A percentile compares a stretch with the other conserved stretches of the same genome.
Conservation (phyloP, 2,888 invertebrate genomes). For the Saturnia pavonia region DNA sequence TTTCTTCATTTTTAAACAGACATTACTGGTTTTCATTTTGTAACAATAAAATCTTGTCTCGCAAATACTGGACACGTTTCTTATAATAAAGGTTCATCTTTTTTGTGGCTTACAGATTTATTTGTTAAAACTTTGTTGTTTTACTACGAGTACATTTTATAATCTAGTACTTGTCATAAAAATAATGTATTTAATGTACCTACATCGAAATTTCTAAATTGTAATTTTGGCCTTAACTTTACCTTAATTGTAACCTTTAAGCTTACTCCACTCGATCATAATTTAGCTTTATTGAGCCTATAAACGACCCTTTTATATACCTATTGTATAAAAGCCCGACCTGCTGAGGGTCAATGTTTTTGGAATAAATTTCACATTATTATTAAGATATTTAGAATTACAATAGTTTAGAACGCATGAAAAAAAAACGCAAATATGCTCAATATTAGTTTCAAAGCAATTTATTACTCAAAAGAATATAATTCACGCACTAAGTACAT, state of each 20-base stretch:
- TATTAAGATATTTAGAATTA: neutral
- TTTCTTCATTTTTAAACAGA: neutral
- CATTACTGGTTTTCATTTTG: neutral
- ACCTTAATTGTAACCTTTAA: conserved; percentile 10
- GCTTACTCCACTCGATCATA: conserved; percentile 10
- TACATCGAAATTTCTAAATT: neutral
- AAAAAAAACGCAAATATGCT: no score
- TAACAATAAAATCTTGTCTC: neutral
- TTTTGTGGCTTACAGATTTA: neutral
- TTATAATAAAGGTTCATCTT: neutral
- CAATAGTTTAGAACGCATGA: neutral
- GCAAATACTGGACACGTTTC: neutral
- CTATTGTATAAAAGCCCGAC: conserved; percentile 6
- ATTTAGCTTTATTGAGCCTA: conserved; percentile 10
- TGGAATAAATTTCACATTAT: conserved; percentile 10
- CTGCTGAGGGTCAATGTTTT: conserved; percentile 13
- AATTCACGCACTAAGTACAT: no score
- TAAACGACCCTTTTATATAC: conserved; percentile 14
- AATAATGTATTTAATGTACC: neutral
- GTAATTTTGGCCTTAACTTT: neutral
- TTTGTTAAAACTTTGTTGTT: neutral
- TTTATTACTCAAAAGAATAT: no score
- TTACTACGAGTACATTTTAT: neutral
- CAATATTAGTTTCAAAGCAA: no score
- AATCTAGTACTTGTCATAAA: neutral